Evolutionary conservation across 2,797 vertebrate genomes (phyloP), one percentile per base, ranked within the genome.

Genomic region (Gephyroberyx darwinii): DNA sequence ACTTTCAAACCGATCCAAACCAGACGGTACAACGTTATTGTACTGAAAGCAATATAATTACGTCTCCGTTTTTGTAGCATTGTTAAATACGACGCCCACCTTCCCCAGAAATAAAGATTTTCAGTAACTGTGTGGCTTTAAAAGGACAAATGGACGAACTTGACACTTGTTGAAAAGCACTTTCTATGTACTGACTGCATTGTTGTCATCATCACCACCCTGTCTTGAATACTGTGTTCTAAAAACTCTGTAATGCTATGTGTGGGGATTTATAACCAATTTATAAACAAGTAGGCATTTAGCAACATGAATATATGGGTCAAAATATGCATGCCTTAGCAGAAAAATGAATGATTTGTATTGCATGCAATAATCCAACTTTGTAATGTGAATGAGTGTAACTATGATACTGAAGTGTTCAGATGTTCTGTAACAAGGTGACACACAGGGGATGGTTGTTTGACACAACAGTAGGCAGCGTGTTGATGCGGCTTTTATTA

Each of bases 351-450:
- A 92, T 91, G 88, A 92, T 82, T 92, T 92, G 92, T 92, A 92
- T 91, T 93, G 94, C 94, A 95, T 95, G 94, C 92, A 95, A 94
- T 94, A 94, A 93, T 92, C 84, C 84, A 89, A 88, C 87, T 91
- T 91, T 91, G 90, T 91, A 91, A 92, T 84, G 90, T 92, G 89
- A 90, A 90, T 74, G 86, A 73, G 85, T 91, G 83, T 85, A 82
- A 86, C 73, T 86, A 84, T 83, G 81, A 70, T 85, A 63, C 73
- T 62, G 77, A 85, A 69, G 67, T 82, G 77, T 89, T 86, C 79
- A 69, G 82, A 77, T 78, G 82, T 89, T 81, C 65, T 80, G 75
- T 80, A 65, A 61, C 54, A 57, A 45, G 57, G 59, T 62, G 57
- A 74, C 22, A 50, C 58, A 60, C 12, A 41, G 51, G 70, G 75